Conservation (phyloP, 2,888 invertebrate genomes). For the Lomographa bimaculata region DNA sequence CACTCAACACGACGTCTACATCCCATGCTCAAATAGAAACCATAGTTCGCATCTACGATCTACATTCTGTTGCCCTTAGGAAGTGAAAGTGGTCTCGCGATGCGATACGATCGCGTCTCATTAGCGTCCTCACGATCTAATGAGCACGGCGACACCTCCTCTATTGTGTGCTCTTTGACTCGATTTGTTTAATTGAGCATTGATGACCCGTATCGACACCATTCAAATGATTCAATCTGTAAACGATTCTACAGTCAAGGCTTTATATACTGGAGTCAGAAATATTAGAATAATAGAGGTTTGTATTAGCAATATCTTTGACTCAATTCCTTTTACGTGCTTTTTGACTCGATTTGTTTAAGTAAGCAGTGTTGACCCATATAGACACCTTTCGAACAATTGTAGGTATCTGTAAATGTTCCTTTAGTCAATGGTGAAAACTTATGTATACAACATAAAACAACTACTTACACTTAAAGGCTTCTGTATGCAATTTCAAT, state of each 20-base stretch:
- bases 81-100: slow-evolving; percentile 65
- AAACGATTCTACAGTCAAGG: slow-evolving; percentile 21
- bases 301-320: too few relatives aligned
- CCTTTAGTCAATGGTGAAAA: too few relatives aligned
- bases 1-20: slow-evolving; percentile 4
- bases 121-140: slow-evolving; percentile 70
- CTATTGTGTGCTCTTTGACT: slow-evolving; percentile 50
- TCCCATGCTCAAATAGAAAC: slow-evolving; percentile 19
- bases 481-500: too few relatives aligned
- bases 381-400: too few relatives aligned
- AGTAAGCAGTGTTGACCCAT: too few relatives aligned
- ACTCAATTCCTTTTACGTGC: too few relatives aligned
- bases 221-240: slow-evolving; percentile 20
- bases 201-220: slow-evolving; percentile 39
- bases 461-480: too few relatives aligned
- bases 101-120: slow-evolving; percentile 68
- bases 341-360: too few relatives aligned
- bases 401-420: too few relatives aligned
- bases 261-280: too few relatives aligned
- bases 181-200: slow-evolving; percentile 44
- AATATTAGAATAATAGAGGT: too few relatives aligned
- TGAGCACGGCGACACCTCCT: slow-evolving; percentile 63
- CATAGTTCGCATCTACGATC: slow-evolving; percentile 28
- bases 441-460: too few relatives aligned
- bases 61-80: slow-evolving; percentile 51